These are phyloP conservation scores for Adelges cooleyi DNA, from an alignment of 1,140 invertebrate genomes.

Conservation along the genomic window DNA sequence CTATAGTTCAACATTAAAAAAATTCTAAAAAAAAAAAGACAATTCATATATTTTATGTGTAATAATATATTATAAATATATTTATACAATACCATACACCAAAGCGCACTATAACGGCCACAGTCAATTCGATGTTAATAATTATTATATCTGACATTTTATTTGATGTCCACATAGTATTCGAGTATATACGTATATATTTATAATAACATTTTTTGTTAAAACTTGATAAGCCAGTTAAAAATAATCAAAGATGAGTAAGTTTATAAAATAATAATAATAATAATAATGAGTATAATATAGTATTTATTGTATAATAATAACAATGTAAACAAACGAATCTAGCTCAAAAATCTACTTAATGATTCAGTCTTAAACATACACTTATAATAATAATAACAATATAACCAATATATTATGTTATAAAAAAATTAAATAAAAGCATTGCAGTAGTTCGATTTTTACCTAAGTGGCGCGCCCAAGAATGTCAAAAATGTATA, in stretches of 20 bases:
- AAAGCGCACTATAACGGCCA: conserved; percentile 19
- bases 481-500: no score
- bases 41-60: no score
- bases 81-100: conserved; percentile 7
- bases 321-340: conserved; percentile 27
- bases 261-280: conserved; percentile 20
- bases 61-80: no score
- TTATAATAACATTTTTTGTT: conserved; percentile 20
- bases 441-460: conserved; percentile 16
- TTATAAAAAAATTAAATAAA: conserved; percentile 13
- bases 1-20: no score
- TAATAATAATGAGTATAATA: conserved; percentile 16
- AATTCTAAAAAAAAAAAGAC: no score
- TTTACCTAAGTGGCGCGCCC: no score
- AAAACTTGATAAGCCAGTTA: conserved; percentile 15
- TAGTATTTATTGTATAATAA: no score
- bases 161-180: conserved; percentile 1
- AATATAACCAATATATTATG: conserved; percentile 25
- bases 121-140: not conserved
- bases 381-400: conserved; percentile 26
- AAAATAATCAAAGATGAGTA: conserved; percentile 13
- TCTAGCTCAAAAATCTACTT: conserved; percentile 26
- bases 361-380: conserved; percentile 28
- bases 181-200: no score
- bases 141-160: not conserved